Evolutionary conservation across 2,888 invertebrate species (phyloP), one percentile per base, ranked within the genome.

Genomic region (Melipona beecheii): DNA sequence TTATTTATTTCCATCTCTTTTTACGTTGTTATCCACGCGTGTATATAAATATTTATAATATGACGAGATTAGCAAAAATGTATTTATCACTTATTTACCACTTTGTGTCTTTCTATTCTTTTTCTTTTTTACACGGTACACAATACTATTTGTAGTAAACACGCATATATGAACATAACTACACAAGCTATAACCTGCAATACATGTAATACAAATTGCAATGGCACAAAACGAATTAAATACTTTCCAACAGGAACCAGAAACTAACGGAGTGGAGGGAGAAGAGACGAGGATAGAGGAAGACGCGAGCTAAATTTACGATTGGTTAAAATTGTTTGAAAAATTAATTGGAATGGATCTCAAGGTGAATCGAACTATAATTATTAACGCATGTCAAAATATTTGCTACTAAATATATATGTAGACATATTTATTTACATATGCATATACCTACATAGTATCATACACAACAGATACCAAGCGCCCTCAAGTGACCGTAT

Each of bases 1-100:
- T 93, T 93, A 68, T 94, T 93, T 65, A 93, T 86, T 76, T 92
- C 91, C 9, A 72, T 77, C 83, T 91, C 90, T 24, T 86, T 86
- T 87, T 91, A 91, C 92, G 21, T 77, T 85, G 19, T 27, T 9
- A 43, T 43, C 43, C 43, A 21, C 19, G 17, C 27, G 24, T 24
- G 24, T 43, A 9, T 43, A 11, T 43, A 43, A 43, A 43, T 43
- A 43, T 4, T 31, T 4, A 43, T 43, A 36, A 9, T 36, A 43
- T 9, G 43, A 9, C 0, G 9, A 43, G 1, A 9, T 43, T 43
- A 11, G 9, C 43, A 43, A 43, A 43, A 43, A 43, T 43, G 2
- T 43, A 43, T 43, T 43, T 27, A 27, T 1, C 27, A 27, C 27
- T 27, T 27, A 27, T 27, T 43, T 43, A 43, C 43, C 0, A 9